Conservation (phyloP, 2,113 vertebrate genomes). For the Mustelus asterias region DNA sequence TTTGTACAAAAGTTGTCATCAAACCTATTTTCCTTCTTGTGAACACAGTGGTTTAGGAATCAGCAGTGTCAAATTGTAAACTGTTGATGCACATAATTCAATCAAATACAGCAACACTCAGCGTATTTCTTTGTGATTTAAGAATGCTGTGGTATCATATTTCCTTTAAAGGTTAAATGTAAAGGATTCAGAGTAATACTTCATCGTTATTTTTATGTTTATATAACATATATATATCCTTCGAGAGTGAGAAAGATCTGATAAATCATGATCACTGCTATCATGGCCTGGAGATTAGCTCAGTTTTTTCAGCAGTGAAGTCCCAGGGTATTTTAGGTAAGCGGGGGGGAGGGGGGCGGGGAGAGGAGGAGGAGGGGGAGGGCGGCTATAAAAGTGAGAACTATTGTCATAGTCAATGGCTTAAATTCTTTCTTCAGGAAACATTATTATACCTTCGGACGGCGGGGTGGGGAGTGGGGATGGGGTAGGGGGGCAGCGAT, state of each 20-base stretch:
- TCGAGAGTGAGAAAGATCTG: background rate
- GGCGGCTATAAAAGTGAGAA: background rate
- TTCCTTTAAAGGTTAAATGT: background rate
- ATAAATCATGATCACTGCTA: background rate
- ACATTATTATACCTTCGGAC: background rate
- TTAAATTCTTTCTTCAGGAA: background rate
- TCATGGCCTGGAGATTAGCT: background rate
- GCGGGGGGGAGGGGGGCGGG: too few relatives aligned
- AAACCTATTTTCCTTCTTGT: background rate
- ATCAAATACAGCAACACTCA: background rate
- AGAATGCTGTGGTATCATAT: background rate
- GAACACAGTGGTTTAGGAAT: background rate
- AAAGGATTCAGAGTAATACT: background rate
- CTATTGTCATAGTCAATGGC: background rate
- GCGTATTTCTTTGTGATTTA: background rate
- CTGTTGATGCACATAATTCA: background rate
- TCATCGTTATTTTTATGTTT: background rate
- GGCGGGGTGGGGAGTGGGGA: too few relatives aligned
- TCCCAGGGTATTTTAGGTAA: background rate
- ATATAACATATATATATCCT: background rate
- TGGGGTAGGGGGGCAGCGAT: too few relatives aligned
- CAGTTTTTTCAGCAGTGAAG: background rate
- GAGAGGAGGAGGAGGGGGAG: too few relatives aligned
- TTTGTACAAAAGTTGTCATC: background rate
- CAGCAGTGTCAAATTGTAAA: background rate